Percentiles rank a stretch among this genome's conserved stretches.
These are phyloP conservation scores for Hypanus sabinus DNA, from an alignment of 2,113 vertebrate species.

Conservation along the genomic window DNA sequence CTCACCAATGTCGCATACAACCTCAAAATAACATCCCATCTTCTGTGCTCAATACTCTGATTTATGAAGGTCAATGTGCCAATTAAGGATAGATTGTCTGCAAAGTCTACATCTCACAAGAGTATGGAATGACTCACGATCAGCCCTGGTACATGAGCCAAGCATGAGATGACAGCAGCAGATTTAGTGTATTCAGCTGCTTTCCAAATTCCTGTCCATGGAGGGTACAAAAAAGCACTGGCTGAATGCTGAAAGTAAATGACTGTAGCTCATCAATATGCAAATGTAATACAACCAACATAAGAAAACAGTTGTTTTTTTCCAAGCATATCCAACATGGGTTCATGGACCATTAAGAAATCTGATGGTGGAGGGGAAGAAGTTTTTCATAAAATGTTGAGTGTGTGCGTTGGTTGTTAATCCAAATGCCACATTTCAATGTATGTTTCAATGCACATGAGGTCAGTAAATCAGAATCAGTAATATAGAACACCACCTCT, in stretches of 20 bases:
- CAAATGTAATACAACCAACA: background rate
- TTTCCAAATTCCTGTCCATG: background rate
- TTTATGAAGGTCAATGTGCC: no score
- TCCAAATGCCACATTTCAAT: no score
- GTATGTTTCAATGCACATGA: no score
- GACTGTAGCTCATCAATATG: background rate
- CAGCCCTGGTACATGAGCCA: background rate
- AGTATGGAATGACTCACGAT: background rate
- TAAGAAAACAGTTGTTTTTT: background rate
- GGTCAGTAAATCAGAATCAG: background rate
- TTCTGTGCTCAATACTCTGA: no score
- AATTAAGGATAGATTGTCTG: no score
- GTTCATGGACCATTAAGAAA: no score
- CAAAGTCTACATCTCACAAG: no score
- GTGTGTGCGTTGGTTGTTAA: no score
- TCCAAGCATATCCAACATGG: background rate
- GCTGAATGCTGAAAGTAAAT: background rate
- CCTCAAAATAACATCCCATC: no score
- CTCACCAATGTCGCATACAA: no score
- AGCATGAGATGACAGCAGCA: background rate
- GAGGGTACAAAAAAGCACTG: background rate
- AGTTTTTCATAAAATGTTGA: no score
- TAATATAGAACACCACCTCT: background rate
- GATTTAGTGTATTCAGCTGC: background rate
- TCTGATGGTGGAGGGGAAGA: no score